These are phyloP conservation scores for Tethea ocularis DNA, from an alignment of 2,888 invertebrate genomes.

Conservation along the genomic window DNA sequence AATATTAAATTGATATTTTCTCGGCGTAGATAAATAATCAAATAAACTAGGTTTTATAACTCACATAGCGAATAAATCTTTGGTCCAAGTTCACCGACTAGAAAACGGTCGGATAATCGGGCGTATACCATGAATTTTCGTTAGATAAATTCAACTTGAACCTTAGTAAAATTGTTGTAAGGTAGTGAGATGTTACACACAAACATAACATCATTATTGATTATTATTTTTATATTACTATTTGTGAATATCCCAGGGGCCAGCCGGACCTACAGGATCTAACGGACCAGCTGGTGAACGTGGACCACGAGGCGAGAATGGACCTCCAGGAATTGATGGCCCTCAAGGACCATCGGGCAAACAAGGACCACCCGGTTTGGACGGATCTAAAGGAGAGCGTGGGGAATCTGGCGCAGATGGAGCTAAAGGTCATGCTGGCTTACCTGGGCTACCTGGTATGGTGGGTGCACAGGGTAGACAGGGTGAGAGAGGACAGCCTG, in stretches of 20 bases:
- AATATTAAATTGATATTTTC: neutral
- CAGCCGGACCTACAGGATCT: slow-evolving; percentile 86
- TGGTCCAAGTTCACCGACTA: too few species aligned
- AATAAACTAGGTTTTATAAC: too few species aligned
- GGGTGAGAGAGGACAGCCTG: slow-evolving; percentile 88
- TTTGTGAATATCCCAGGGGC: slow-evolving; percentile 81
- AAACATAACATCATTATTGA: too few species aligned
- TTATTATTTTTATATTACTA: too few species aligned
- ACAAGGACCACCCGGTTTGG: slow-evolving; percentile 88
- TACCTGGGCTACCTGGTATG: slow-evolving; percentile 92
- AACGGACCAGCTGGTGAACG: slow-evolving; percentile 88
- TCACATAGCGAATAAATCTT: too few species aligned
- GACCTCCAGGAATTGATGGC: slow-evolving; percentile 90
- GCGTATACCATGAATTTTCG: too few species aligned
- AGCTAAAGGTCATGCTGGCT: slow-evolving; percentile 91
- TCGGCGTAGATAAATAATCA: too few species aligned
- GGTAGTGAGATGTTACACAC: too few species aligned
- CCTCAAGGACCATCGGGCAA: slow-evolving; percentile 91
- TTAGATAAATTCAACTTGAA: too few species aligned
- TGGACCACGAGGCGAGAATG: slow-evolving; percentile 88
- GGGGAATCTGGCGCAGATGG: slow-evolving; percentile 88
- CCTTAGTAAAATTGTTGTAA: too few species aligned
- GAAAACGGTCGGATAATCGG: too few species aligned
- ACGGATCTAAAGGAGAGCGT: slow-evolving; percentile 87
- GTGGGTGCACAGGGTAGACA: slow-evolving; percentile 86